Evolutionary conservation across 2,888 invertebrate genomes (phyloP).

Genomic region (Philaethria dido): DNA sequence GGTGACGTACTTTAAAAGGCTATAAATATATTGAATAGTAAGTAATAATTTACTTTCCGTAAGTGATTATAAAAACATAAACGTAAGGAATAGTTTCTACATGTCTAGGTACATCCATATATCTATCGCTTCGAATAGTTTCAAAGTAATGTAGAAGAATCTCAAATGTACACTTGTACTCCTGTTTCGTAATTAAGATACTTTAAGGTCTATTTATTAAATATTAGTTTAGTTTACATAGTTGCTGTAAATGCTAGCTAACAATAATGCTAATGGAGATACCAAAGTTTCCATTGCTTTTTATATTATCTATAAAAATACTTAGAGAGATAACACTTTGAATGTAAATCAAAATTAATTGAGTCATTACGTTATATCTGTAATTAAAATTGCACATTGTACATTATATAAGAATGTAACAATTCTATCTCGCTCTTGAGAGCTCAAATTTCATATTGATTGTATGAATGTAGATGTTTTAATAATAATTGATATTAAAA

Average conservation of each 20-base stretch:
- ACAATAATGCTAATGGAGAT: constrained; percentile 52
- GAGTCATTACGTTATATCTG: constrained; percentile 62
- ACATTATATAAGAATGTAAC: constrained; percentile 32
- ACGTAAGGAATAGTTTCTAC: constrained; percentile 27
- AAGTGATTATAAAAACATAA: constrained; percentile 18
- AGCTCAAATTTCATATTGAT: constrained; percentile 32
- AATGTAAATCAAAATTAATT: constrained; percentile 47
- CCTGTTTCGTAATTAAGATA: constrained; percentile 66
- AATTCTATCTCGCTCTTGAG: constrained; percentile 35
- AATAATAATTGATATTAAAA: constrained; percentile 43
- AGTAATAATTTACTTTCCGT: constrained; percentile 11
- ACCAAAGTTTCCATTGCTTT: constrained; percentile 60
- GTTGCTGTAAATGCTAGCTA: constrained; percentile 53
- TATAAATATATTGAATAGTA: constrained; percentile 30
- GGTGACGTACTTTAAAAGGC: constrained; percentile 44
- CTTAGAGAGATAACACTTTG: constrained; percentile 18
- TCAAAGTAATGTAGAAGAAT: constrained; percentile 65
- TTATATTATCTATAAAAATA: constrained; percentile 32
- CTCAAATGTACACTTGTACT: constrained; percentile 63
- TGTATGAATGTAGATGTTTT: constrained; percentile 36
- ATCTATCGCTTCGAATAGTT: constrained; percentile 54
- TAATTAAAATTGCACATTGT: constrained; percentile 62
- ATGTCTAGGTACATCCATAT: constrained; percentile 20
- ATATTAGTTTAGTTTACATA: constrained; percentile 57
- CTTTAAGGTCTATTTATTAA: constrained; percentile 66